Evolutionary conservation across 1,140 invertebrate species (phyloP).

Genomic region (Calycopis cecrops): DNA sequence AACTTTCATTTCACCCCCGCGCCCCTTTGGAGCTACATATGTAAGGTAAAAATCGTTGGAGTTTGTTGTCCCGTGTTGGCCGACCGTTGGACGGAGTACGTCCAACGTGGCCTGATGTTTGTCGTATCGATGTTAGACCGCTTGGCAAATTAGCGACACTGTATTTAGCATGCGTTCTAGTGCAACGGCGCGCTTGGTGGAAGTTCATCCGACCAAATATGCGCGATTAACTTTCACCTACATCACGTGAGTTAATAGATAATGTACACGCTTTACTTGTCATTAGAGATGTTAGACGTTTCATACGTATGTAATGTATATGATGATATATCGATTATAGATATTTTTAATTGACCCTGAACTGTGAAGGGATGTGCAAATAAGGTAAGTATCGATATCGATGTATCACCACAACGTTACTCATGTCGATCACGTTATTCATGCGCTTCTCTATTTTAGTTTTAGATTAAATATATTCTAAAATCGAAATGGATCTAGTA

Average conservation of each 20-base stretch:
- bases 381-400: constrained; percentile 2
- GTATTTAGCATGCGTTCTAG: constrained; percentile 13
- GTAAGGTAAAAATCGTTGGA: constrained; percentile 51
- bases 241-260: not conserved
- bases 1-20: constrained; percentile 69
- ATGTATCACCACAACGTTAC: constrained; percentile 6
- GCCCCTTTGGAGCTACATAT: constrained; percentile 58
- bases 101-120: constrained; percentile 46
- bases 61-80: constrained; percentile 30
- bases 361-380: too few species aligned
- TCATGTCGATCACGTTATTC: constrained; percentile 21
- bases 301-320: constrained; percentile 1
- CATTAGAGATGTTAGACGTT: constrained; percentile 1
- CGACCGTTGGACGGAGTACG: constrained; percentile 45
- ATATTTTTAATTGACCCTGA: not conserved
- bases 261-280: constrained; percentile 3
- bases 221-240: constrained; percentile 13
- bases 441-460: constrained; percentile 31
- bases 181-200: constrained; percentile 11
- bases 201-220: constrained; percentile 17
- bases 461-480: constrained; percentile 27
- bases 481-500: constrained; percentile 55
- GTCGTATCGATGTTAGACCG: constrained; percentile 64
- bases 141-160: constrained; percentile 34
- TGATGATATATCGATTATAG: constrained; percentile 11